Evolutionary conservation across 1,140 invertebrate genomes (phyloP).

Genomic region (Cephus cinctus): DNA sequence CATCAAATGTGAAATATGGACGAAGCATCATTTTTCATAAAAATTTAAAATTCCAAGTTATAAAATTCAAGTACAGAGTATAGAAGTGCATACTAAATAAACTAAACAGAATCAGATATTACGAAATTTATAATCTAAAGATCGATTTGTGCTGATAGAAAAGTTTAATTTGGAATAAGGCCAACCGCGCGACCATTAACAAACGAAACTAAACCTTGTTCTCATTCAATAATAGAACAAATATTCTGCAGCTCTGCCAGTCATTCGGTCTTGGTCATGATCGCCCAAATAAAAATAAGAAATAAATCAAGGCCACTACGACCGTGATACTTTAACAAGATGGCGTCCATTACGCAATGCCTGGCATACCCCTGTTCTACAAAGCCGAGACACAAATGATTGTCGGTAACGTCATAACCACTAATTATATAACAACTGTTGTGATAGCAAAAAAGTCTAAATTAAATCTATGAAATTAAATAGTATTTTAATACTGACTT

Average conservation of each 20-base stretch:
- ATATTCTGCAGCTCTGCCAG: background rate
- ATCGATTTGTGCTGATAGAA: too few relatives aligned
- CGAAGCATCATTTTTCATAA: too few relatives aligned
- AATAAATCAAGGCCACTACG: background rate
- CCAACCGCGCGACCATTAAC: background rate
- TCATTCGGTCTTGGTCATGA: background rate
- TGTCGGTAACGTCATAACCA: background rate
- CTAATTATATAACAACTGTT: background rate
- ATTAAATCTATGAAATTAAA: background rate
- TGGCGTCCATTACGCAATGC: slow-evolving; percentile 1
- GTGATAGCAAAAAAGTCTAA: background rate
- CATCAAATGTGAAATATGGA: too few relatives aligned
- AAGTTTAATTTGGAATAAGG: background rate
- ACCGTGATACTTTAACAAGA: background rate
- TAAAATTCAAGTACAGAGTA: too few relatives aligned
- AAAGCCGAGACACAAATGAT: background rate
- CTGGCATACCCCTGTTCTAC: background rate
- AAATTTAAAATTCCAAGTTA: too few relatives aligned
- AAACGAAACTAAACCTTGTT: background rate
- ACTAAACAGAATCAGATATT: too few relatives aligned
- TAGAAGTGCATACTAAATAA: too few relatives aligned
- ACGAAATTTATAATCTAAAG: too few relatives aligned
- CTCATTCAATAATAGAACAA: slow-evolving; percentile 1
- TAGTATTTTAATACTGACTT: background rate
- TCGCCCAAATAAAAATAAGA: background rate